Evolutionary conservation across 2,797 vertebrate species (phyloP), one percentile per base, ranked within the genome.

Genomic region (Aselliscus stoliczkanus): DNA sequence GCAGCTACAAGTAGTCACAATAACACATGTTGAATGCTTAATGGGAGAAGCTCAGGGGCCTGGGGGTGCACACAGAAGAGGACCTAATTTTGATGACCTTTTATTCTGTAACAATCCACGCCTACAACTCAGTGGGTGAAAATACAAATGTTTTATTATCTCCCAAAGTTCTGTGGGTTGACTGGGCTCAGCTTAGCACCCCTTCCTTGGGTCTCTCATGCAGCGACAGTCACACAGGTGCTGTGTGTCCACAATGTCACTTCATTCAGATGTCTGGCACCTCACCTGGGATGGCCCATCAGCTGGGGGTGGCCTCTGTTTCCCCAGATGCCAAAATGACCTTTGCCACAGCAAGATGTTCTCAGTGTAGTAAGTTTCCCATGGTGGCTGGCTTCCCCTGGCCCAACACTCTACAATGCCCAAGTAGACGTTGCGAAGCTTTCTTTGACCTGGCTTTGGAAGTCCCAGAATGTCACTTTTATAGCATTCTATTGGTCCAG

Each of bases 151-250:
- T 18, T 3, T 6, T 14, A 2, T 69, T 31, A 52, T 27, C 72
- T 42, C 67, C 4, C 17, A 1, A 2, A 12, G 8, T 0, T 14
- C 29, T 67, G 34, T 13, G 34, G 20, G 27, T n/a, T 10, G n/a
- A 7, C 12, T 0, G 34, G 29, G 37, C 56, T 82, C 69, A 11
- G 14, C 15, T 21, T 23, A 52, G n/a, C 47, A 6, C 18, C 0
- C 1, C 2, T 39, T 20, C 1, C 81, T 23, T 17, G 34, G 12
- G n/a, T 15, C 39, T 17, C 34, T 13, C 1, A 1, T 0, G 4
- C 18, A 58, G 54, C 8, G n/a, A 29, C 23, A 52, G 23, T 54
- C 60, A 12, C 37, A 2, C 0, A 5, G 47, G 60, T 15, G 1
- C 67, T 2, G 34, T 25, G 31, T 3, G 25, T 8, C 60, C 31